Evolutionary conservation across 2,888 invertebrate species (phyloP).

Genomic region (Pollenia labialis): DNA sequence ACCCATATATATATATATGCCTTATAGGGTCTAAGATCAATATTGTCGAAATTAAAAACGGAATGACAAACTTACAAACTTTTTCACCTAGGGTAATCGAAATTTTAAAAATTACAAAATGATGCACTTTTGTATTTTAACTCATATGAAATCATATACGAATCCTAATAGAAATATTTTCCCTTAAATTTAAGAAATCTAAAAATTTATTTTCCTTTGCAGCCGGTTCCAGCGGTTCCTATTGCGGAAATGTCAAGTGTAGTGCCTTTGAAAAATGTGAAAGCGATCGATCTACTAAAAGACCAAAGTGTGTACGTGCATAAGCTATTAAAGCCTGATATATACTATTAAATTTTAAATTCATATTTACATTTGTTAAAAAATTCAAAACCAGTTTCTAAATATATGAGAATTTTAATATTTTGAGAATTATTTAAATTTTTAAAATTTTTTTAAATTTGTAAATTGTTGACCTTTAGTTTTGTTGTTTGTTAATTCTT

Average conservation of each 20-base stretch:
- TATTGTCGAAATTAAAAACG: no score
- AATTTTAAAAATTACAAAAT: no score
- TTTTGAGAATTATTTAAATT: background rate
- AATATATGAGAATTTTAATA: background rate
- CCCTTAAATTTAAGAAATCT: no score
- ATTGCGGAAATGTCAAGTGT: conserved; percentile 90
- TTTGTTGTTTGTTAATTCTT: no score
- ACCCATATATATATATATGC: no score
- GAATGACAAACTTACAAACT: no score
- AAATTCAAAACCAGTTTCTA: conserved; percentile 25
- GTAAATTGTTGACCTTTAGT: no score
- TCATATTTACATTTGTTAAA: background rate
- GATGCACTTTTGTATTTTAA: background rate
- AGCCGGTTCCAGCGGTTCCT: conserved; percentile 84
- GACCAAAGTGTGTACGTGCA: conserved; percentile 88
- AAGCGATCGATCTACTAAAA: conserved; percentile 87
- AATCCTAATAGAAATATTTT: background rate
- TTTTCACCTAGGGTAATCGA: no score
- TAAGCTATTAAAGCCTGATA: conserved; percentile 72
- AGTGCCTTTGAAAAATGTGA: conserved; percentile 88
- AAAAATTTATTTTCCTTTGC: conserved; percentile 19
- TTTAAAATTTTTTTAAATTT: no score
- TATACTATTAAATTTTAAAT: background rate
- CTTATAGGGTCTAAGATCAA: no score
- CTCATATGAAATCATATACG: background rate